Base-by-base conservation (phyloP, 2,113 vertebrate species). In the Cavia porcellus region DNA sequence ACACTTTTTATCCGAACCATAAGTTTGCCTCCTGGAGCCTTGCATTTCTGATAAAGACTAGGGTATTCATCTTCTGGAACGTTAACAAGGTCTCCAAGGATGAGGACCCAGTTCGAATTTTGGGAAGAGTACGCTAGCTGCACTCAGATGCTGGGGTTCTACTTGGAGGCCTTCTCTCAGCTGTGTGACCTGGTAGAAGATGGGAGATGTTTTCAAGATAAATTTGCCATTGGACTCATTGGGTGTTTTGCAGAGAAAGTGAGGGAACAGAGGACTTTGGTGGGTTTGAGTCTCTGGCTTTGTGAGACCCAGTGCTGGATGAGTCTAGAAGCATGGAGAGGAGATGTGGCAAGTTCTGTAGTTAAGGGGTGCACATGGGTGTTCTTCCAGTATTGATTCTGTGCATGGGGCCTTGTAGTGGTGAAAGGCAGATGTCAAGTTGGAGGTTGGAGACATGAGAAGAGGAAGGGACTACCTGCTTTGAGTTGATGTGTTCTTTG, bases 11-110 rank as follows among this genome's bases (percentile, higher is more conserved):
- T 75, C 24, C 22, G 45, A 45, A 75, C 38, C 72, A 45, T 75
- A 45, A 75, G 25, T 28, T 24, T 75, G 42, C 28, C 38, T 45
- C 42, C 72, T 75, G 72, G 12, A 45, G 42, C 42, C 42, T 42
- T 11, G 57, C 19, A 13, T 75, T 90, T 83, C 87, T 55, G 35
- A 38, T 32, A 38, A 87, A 28, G 64, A 86, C 20, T 30, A 47
- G 68, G 1, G 57, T 2, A 1, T 64, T 25, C n/a, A 45, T 45
- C 12, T 75, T 64, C 15, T 20, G 0, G 5, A 66, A 3, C 62
- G 35, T 57, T n/a, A 47, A 2, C 0, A 8, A 90, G n/a, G 22
- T 13, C 12, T 90, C 35, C n/a, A 25, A 57, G 38, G 30, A 61
- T 38, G 50, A 55, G 85, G 30, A 19, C 12, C 68, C 24, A 28